Conservation (phyloP, 2,888 invertebrate genomes). For the Leptinotarsa peninsularis region DNA sequence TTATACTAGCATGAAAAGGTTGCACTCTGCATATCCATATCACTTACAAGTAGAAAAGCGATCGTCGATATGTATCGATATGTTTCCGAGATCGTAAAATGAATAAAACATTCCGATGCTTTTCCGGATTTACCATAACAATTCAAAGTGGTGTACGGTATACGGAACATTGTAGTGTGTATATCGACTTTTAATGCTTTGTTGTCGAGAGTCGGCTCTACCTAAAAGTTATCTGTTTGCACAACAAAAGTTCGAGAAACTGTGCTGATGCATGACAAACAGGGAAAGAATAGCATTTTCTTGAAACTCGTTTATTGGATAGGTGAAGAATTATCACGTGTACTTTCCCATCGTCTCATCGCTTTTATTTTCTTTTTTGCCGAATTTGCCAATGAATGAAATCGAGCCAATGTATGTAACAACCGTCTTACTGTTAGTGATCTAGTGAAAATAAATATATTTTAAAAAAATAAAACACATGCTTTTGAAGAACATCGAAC, state of each 20-base stretch:
- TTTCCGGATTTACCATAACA: conserved; percentile 42
- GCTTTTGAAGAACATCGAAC: too few relatives aligned
- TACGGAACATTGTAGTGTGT: conserved; percentile 26
- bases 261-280: conserved; percentile 7
- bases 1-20: conserved; percentile 32
- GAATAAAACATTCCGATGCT: conserved; percentile 44
- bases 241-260: conserved; percentile 5
- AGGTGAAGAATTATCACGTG: background rate
- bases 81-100: conserved; percentile 42
- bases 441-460: too few relatives aligned
- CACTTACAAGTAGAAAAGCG: conserved; percentile 42
- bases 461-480: too few relatives aligned
- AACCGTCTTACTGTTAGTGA: too few relatives aligned
- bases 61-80: conserved; percentile 45
- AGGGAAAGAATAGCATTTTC: background rate
- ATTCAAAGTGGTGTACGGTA: conserved; percentile 33
- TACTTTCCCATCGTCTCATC: background rate
- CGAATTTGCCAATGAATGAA: too few relatives aligned
- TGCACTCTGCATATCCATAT: conserved; percentile 43
- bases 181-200: conserved; percentile 40
- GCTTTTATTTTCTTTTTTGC: too few relatives aligned
- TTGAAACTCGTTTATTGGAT: background rate
- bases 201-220: conserved; percentile 2
- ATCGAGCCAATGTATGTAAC: too few relatives aligned
- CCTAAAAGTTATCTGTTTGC: conserved; percentile 18